Conservation (phyloP, 2,888 invertebrate species). For the Gerris lacustris region DNA sequence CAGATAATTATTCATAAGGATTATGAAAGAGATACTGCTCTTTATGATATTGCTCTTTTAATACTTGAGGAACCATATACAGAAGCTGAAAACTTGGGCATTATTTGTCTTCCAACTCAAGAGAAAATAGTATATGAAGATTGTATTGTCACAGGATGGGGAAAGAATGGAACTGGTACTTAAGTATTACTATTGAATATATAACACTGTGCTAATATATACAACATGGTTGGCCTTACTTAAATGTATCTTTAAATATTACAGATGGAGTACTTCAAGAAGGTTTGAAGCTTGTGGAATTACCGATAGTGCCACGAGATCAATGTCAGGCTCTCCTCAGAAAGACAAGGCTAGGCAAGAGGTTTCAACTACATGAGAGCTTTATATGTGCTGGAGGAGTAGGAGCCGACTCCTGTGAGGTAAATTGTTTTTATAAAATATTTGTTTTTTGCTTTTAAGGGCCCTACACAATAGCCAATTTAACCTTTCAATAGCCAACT, state of each 20-base stretch:
- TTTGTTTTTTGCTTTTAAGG: too few species aligned
- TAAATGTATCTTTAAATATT: background rate
- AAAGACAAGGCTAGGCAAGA: constrained; percentile 17
- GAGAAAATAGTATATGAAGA: constrained; percentile 41
- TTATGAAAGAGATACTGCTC: constrained; percentile 47
- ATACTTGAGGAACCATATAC: constrained; percentile 45
- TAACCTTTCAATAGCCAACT: too few species aligned
- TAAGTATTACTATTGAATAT: background rate
- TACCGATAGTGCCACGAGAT: constrained; percentile 4
- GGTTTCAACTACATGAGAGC: constrained; percentile 20
- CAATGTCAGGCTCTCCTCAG: constrained; percentile 6
- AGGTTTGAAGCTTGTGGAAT: constrained; percentile 10
- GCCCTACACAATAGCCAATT: too few species aligned
- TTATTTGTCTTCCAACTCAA: constrained; percentile 53
- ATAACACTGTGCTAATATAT: background rate
- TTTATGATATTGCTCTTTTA: constrained; percentile 56
- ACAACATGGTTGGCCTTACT: background rate
- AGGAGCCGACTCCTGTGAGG: background rate
- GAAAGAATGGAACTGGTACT: constrained; percentile 39
- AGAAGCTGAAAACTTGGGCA: constrained; percentile 55
- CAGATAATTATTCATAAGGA: constrained; percentile 43
- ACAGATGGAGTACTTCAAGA: constrained; percentile 11
- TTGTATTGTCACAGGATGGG: constrained; percentile 70
- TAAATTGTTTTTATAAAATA: background rate
- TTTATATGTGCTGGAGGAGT: constrained; percentile 24